These are phyloP conservation scores for Ranitomeya imitator DNA, from an alignment of 2,113 vertebrate genomes.

Conservation along the genomic window DNA sequence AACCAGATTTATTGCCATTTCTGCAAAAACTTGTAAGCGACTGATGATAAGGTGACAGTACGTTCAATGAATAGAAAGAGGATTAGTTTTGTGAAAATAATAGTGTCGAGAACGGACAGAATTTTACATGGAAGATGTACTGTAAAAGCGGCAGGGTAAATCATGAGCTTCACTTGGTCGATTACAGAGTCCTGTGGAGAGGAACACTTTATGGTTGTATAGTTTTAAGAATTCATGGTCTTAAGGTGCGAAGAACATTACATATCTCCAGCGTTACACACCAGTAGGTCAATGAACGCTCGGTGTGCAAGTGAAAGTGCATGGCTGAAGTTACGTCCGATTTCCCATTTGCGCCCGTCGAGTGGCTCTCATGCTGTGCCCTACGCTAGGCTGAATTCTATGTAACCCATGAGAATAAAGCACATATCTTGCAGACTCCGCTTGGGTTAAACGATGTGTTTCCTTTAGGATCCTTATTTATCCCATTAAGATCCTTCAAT, in stretches of 20 bases:
- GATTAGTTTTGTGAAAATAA: not conserved
- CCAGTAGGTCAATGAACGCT: slow-evolving; percentile 23
- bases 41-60: not conserved
- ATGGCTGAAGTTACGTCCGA: slow-evolving; percentile 21
- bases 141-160: not conserved
- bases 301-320: slow-evolving; percentile 24
- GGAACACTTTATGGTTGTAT: slow-evolving; percentile 34
- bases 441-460: slow-evolving; percentile 9
- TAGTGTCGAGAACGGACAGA: not conserved
- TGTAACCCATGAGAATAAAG: slow-evolving; percentile 15
- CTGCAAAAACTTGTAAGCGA: no score
- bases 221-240: slow-evolving; percentile 42
- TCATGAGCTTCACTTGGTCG: not conserved
- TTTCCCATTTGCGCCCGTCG: not conserved
- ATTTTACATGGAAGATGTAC: no score
- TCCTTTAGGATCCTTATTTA: not conserved
- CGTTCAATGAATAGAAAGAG: not conserved
- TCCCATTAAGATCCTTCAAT: slow-evolving; percentile 29
- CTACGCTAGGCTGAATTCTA: not conserved
- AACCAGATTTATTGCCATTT: no score
- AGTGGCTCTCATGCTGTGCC: not conserved
- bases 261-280: slow-evolving; percentile 15
- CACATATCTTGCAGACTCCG: not conserved
- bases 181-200: slow-evolving; percentile 24
- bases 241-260: slow-evolving; percentile 25